A percentile compares a stretch with the other conserved stretches of the same genome.
Evolutionary conservation across 2,797 vertebrate genomes (phyloP).

Genomic region (Phoeniculus purpureus): DNA sequence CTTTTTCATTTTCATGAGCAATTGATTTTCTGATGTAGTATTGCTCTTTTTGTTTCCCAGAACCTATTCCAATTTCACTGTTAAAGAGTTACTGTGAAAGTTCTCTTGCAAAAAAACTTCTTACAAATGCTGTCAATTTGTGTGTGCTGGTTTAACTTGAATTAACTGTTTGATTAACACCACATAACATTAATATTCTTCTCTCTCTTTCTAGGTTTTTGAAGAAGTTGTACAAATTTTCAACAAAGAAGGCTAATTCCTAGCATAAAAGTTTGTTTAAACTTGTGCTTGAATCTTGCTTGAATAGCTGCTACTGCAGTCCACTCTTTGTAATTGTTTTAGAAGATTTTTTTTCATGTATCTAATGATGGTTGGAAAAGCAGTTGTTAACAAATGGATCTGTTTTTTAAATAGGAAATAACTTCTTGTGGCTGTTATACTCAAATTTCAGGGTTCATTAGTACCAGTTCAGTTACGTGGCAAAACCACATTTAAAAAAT

Average conservation of each 20-base stretch:
- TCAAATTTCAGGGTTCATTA: conserved; percentile 48
- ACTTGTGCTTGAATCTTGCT: conserved; percentile 78
- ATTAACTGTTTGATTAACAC: not conserved
- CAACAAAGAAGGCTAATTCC: conserved; percentile 87
- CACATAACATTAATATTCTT: not conserved
- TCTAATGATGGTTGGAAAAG: conserved; percentile 68
- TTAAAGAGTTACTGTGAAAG: not conserved
- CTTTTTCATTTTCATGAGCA: not conserved
- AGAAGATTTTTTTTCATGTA: conserved; percentile 66
- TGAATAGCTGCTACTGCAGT: conserved; percentile 77
- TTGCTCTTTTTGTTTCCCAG: not conserved
- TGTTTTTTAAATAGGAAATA: conserved; percentile 39
- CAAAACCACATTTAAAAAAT: conserved; percentile 47
- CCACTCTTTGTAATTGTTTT: conserved; percentile 75
- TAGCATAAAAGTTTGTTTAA: conserved; percentile 50
- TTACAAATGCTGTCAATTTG: not conserved
- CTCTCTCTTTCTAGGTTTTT: conserved; percentile 87
- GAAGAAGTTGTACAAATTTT: conserved; percentile 89
- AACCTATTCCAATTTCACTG: not conserved
- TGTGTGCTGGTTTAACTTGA: not conserved
- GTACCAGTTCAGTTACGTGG: conserved; percentile 55
- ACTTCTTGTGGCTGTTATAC: conserved; percentile 25
- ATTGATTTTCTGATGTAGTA: not conserved
- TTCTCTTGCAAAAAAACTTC: not conserved
- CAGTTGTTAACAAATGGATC: conserved; percentile 56